Evolutionary conservation across 2,113 vertebrate genomes (phyloP), one percentile per base, ranked within the genome.

Genomic region (Cochlearius cochlearius): DNA sequence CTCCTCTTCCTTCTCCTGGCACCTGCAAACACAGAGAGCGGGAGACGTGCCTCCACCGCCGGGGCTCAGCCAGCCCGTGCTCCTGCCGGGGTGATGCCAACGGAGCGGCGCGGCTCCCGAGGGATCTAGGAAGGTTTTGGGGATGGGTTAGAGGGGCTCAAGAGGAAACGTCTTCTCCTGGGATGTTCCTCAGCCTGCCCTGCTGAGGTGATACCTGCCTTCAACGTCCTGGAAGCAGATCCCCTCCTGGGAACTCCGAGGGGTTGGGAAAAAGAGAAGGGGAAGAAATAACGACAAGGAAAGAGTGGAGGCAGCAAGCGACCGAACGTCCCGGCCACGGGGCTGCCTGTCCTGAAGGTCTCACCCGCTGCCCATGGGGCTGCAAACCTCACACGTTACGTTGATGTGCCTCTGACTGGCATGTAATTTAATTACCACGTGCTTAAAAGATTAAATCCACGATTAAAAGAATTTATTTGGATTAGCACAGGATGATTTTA

Each of bases 401-500:
- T 55, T 23, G 96, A 13, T 5, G 73, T 77, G 81, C 82, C 75
- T 64, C 87, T 71, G 95, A 23, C 92, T 95, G 94, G 60, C 52
- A 13, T 62, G 67, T 95, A 96, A 98, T 98, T 97, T 97, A 97
- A 98, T 98, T 97, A 98, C 87, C 0, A 1, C 67, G 30, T 3
- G 92, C 94, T 97, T 91, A 97, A 92, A 63, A 97, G 97, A 98
- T 98, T 97, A 98, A 96, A 97, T 45, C 91, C 73, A 23, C 5
- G 96, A 98, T 98, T 98, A 96, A 93, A 86, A 96, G 97, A 96
- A 95, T 98, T 98, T 96, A 86, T 95, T 59, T 95, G 97, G 96
- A 97, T 98, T 98, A 98, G 94, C 41, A 18, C 66, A 49, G 94
- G 92, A 93, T 93, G 97, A 67, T 87, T 96, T 95, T 91, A 92